phyloP scores from a whole-genome alignment of 2,113 vertebrate genomes.

The Tringa solitaria region DNA sequence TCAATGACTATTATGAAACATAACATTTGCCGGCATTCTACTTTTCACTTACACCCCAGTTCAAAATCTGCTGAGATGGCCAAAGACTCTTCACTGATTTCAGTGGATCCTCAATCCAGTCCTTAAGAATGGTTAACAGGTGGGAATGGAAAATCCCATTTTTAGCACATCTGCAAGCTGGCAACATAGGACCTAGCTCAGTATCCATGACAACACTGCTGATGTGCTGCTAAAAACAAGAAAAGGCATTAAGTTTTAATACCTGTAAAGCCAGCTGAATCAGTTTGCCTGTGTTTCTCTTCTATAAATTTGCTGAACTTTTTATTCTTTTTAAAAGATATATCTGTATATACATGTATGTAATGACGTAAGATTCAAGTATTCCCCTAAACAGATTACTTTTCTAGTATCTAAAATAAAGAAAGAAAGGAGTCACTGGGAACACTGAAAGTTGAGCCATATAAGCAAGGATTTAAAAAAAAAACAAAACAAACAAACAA shows the following conservation, averaged over 20 bases:
- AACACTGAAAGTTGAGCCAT: neutral
- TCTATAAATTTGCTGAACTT: neutral
- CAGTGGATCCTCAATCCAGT: neutral
- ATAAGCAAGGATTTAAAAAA: neutral
- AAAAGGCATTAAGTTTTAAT: slow-evolving; percentile 64
- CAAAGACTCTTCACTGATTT: neutral
- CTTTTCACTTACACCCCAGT: neutral
- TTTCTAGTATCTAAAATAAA: neutral
- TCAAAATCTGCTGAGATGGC: neutral
- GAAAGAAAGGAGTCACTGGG: neutral
- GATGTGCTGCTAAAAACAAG: slow-evolving; percentile 36
- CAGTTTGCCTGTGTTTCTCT: neutral
- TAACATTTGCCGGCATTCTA: neutral
- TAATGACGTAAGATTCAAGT: neutral
- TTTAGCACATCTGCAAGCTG: slow-evolving; percentile 49
- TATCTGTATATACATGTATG: neutral
- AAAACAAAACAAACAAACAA: neutral
- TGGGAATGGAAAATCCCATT: slow-evolving; percentile 17
- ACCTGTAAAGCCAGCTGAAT: slow-evolving; percentile 21
- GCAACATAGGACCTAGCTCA: slow-evolving; percentile 21
- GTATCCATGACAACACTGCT: slow-evolving; percentile 69
- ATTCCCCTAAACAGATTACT: neutral
- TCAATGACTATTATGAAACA: neutral
- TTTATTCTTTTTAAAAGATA: neutral
- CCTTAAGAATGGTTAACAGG: neutral